Percentiles rank a stretch among this genome's conserved stretches.
Conservation (phyloP, 2,113 vertebrate genomes). For the Henicopernis longicauda region DNA sequence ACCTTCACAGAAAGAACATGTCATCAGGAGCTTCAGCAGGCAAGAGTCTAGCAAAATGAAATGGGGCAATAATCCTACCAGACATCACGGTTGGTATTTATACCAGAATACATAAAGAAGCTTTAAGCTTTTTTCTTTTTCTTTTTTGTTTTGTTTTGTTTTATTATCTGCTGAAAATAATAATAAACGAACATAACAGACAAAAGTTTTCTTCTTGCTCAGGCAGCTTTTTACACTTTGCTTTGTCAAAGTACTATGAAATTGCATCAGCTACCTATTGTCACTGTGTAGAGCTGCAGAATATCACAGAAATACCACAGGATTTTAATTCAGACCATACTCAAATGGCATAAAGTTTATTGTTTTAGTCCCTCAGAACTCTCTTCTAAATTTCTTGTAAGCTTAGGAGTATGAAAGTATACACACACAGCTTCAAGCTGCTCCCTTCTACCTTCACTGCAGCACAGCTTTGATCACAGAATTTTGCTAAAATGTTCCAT, state of each 20-base stretch:
- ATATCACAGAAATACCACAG: background rate
- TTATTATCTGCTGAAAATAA: background rate
- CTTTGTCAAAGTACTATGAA: background rate
- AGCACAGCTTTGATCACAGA: background rate
- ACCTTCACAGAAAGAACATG: slow-evolving; percentile 26
- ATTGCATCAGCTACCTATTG: background rate
- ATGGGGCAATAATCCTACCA: background rate
- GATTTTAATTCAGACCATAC: background rate
- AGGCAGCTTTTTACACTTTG: background rate
- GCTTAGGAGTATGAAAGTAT: background rate
- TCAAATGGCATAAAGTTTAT: background rate
- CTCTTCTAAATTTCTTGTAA: background rate
- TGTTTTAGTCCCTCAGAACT: background rate
- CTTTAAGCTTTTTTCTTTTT: background rate
- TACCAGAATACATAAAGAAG: background rate
- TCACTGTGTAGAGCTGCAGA: background rate
- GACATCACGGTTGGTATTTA: background rate
- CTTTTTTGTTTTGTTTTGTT: background rate
- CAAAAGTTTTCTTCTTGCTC: background rate
- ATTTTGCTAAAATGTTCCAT: background rate
- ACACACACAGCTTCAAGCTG: background rate
- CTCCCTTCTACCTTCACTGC: background rate
- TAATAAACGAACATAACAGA: background rate
- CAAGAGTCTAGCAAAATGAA: background rate
- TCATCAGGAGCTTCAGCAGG: background rate